Evolutionary conservation across 2,888 invertebrate species (phyloP).

Genomic region (Tridacna crocea): DNA sequence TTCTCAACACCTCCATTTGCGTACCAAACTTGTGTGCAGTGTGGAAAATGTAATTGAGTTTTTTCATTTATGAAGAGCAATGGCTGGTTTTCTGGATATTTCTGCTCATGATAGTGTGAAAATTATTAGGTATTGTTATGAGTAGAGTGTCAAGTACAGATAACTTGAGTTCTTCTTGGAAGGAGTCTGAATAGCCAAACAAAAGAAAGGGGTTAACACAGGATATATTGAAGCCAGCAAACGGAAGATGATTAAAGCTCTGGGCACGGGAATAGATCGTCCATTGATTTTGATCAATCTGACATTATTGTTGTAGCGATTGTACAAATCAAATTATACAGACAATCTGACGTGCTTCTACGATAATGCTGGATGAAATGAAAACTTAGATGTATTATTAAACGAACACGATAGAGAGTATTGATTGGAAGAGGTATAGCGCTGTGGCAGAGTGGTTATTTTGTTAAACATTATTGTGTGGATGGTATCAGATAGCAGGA

Average conservation of each 20-base stretch:
- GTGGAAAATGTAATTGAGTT: no score
- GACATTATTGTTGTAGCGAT: constrained; percentile 58
- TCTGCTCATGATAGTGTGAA: no score
- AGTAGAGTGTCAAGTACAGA: no score
- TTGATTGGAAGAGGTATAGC: constrained; percentile 46
- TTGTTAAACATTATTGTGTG: constrained; percentile 42
- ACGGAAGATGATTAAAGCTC: constrained; percentile 54
- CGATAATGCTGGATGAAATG: constrained; percentile 62
- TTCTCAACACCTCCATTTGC: constrained; percentile 2
- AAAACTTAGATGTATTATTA: constrained; percentile 67
- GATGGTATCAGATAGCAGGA: constrained; percentile 40
- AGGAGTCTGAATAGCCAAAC: no score
- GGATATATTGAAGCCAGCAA: constrained; percentile 8
- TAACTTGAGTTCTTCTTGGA: no score
- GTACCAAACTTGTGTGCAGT: no score
- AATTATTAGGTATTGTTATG: no score
- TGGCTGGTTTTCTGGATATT: no score
- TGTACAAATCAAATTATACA: constrained; percentile 65
- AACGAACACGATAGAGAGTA: constrained; percentile 47
- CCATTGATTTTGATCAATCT: constrained; percentile 57
- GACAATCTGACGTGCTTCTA: constrained; percentile 63
- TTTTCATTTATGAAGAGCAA: no score
- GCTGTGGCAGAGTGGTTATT: constrained; percentile 47
- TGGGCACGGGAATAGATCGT: constrained; percentile 52
- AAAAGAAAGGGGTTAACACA: not conserved